Base-by-base conservation (phyloP, 1,140 invertebrate genomes). In the Elymnias hypermnestra region DNA sequence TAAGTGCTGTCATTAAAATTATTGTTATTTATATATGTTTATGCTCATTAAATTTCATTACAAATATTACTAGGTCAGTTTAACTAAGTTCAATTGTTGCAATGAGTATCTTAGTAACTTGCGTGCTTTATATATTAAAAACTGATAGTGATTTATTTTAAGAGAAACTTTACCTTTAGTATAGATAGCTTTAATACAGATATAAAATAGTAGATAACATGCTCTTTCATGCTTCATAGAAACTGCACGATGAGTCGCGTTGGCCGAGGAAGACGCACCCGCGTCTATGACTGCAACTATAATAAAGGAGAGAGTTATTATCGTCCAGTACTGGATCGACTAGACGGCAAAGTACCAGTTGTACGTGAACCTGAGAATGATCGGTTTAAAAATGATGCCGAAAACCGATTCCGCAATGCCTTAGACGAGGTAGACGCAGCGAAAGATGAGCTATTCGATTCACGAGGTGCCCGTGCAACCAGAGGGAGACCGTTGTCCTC, bases 271-370 rank as follows among this genome's bases (percentile, higher is more conserved):
- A 88, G 92, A 41, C 83, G 88, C 58, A 94, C 92, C 5, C 90
- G 90, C 69, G 90, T 94, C 51, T 94, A 94, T 66, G 91, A 93
- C 63, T 93, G 92, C 72, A 94, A 94, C 67, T 94, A 94, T 76
- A 90, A 93, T 79, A 92, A 92, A 71, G 92, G 92, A 28, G 91
- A 94, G 70, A 92, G 91, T 55, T 93, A 93, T 71, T 94, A 94
- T 81, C 91, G 90, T 50, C 89, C 91, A 7, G 90, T 92, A 55
- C 86, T 94, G 12, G 92, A 94, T 71, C 87, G 91, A 42, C 75
- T 94, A 57, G 92, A 94, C 70, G 88, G 91, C 41, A 93, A 93
- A 75, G 89, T 89, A 55, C 88, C 90, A 18, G 87, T 84, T 72
- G 29, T 88, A 72, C 35, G 70, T 82, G 73, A 76, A 53, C 71